Base-by-base conservation (phyloP, 2,888 invertebrate genomes). In the Trachelus stipa region DNA sequence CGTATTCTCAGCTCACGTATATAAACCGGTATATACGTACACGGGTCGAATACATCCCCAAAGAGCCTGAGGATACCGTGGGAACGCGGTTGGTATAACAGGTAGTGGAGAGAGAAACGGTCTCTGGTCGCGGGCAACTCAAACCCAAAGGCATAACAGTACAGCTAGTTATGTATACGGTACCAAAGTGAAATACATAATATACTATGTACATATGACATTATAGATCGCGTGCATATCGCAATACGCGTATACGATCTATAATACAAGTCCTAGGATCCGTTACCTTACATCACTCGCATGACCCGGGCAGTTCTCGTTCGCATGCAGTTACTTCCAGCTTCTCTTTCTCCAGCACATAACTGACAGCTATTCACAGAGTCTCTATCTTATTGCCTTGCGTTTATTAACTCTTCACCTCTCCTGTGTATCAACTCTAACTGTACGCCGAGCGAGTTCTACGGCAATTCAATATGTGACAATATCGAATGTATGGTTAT, bases 281-380 rank as follows among this genome's bases (percentile, higher is more conserved):
- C 85, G 83, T 85, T 89, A 89, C 87, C 89, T 89, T 88, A 87
- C 87, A 87, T 88, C 87, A 88, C 84, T 84, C 77, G 84, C 84
- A 85, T 84, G 87, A 86, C 86, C 83, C 76, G 81, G 81, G 56
- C 56, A 56, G 56, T 56, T 56, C 23, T 56, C 56, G 56, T 56
- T 56, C 23, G 56, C 56, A 23, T 23, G 56, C 56, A 56, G 23
- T 56, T 56, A 56, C 56, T 56, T 56, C 56, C 56, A 56, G 56
- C 56, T 56, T 56, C 23, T 56, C 56, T 56, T 56, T 56, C 23
- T 75, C 75, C 40, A 35, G 78, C 80, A 73, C 75, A 79, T 77
- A 78, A 80, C 80, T 80, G 76, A 80, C 80, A 82, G 78, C 73
- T 23, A 56, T 56, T 56, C 56, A 23, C 56, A 56, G 56, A 23